Evolutionary conservation across 2,888 invertebrate genomes (phyloP).

Genomic region (Eupithecia abbreviata): DNA sequence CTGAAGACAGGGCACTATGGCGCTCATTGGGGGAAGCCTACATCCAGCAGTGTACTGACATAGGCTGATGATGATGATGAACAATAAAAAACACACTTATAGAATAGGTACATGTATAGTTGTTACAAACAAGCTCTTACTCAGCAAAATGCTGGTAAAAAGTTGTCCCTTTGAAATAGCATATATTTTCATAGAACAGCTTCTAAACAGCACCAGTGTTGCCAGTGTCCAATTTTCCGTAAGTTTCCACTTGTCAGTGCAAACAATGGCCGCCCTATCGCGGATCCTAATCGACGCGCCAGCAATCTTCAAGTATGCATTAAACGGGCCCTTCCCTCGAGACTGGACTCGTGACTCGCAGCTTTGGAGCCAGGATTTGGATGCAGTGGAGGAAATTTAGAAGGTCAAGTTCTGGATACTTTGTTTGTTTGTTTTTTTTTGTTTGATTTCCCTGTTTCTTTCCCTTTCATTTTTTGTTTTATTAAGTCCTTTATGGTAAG

Average conservation of each 20-base stretch:
- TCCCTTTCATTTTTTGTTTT: no score
- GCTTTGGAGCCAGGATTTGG: slow-evolving; percentile 55
- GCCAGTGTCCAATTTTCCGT: neutral
- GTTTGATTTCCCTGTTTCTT: neutral
- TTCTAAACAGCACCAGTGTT: neutral
- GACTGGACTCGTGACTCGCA: slow-evolving; percentile 79
- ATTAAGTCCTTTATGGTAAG: no score
- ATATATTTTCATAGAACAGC: neutral
- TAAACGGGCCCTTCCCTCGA: slow-evolving; percentile 69
- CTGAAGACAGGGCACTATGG: no score
- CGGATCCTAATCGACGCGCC: slow-evolving; percentile 63
- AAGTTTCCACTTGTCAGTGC: slow-evolving; percentile 19
- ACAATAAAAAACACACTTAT: no score
- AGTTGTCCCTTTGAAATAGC: neutral
- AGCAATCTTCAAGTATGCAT: slow-evolving; percentile 75
- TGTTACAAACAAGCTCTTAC: no score
- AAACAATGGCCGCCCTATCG: slow-evolving; percentile 41
- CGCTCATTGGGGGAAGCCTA: no score
- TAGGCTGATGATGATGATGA: no score
- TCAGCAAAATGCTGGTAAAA: no score
- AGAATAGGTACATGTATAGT: no score
- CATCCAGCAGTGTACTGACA: no score
- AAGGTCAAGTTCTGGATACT: neutral
- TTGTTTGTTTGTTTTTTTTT: no score
- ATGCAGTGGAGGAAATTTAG: slow-evolving; percentile 16